These are phyloP conservation scores for Mola mola DNA, from an alignment of 2,113 vertebrate species.

Conservation along the genomic window DNA sequence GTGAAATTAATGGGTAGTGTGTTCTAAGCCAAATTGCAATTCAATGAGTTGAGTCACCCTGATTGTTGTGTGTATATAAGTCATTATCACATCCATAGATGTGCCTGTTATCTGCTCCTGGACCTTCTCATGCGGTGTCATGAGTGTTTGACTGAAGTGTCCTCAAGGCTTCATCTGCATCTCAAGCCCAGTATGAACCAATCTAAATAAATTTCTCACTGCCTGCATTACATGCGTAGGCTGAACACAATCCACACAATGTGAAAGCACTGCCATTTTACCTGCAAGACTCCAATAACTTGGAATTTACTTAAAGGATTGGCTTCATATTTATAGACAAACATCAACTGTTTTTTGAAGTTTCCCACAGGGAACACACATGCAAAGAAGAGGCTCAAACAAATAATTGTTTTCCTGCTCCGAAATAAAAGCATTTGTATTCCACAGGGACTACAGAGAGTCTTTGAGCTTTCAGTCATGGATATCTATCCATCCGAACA, in stretches of 20 bases:
- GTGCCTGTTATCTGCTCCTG: slow-evolving; percentile 50
- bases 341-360: slow-evolving; percentile 13
- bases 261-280: neutral
- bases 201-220: slow-evolving; percentile 6
- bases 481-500: slow-evolving; percentile 41
- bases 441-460: slow-evolving; percentile 23
- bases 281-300: too few relatives aligned
- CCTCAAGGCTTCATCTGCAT: slow-evolving; percentile 5
- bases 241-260: neutral
- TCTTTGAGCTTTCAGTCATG: slow-evolving; percentile 49
- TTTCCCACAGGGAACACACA: slow-evolving; percentile 11
- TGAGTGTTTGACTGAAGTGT: slow-evolving; percentile 1
- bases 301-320: too few relatives aligned
- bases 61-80: slow-evolving; percentile 51
- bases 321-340: neutral
- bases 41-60: slow-evolving; percentile 64
- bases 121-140: slow-evolving; percentile 13
- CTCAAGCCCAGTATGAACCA: neutral
- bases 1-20: slow-evolving; percentile 48
- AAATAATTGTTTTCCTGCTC: slow-evolving; percentile 43
- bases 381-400: slow-evolving; percentile 37
- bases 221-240: neutral
- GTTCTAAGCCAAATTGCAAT: slow-evolving; percentile 40
- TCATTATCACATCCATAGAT: slow-evolving; percentile 62
- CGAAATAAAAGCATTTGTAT: slow-evolving; percentile 23